Evolutionary conservation across 2,888 invertebrate genomes (phyloP).

Genomic region (Falcaria lacertinaria): DNA sequence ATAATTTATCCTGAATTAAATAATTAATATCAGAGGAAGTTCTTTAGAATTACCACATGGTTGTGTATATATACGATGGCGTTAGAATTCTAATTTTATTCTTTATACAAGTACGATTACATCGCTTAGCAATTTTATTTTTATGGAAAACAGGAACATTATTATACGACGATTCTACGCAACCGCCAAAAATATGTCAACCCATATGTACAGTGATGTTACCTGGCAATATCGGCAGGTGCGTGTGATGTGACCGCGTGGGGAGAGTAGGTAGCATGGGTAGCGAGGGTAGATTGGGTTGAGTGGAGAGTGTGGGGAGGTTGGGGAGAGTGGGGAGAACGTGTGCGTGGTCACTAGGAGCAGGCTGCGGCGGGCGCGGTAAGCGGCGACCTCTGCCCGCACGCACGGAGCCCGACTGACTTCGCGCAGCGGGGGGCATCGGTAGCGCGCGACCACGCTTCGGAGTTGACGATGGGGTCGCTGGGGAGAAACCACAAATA

Average conservation of each 20-base stretch:
- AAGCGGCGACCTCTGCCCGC: constrained; percentile 58
- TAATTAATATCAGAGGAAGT: too few relatives aligned
- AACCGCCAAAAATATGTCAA: too few relatives aligned
- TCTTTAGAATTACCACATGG: too few relatives aligned
- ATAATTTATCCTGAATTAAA: too few relatives aligned
- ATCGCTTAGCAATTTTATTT: too few relatives aligned
- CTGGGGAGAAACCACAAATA: constrained; percentile 34
- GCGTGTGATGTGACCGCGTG: constrained; percentile 21
- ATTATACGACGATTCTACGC: too few relatives aligned
- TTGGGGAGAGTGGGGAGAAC: constrained; percentile 9
- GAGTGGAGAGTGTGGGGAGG: background rate
- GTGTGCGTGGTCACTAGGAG: constrained; percentile 36
- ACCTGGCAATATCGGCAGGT: constrained; percentile 13
- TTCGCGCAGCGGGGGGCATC: constrained; percentile 48
- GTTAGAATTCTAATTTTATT: too few relatives aligned
- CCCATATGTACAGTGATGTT: too few relatives aligned
- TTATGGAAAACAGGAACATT: too few relatives aligned
- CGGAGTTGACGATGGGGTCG: constrained; percentile 74
- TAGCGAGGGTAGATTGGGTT: too few relatives aligned
- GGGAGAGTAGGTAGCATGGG: background rate
- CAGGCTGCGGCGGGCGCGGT: constrained; percentile 56
- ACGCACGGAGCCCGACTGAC: constrained; percentile 59
- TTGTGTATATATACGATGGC: too few relatives aligned
- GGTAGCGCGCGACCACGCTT: constrained; percentile 65
- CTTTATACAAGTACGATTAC: too few relatives aligned